Percentiles rank a stretch among this genome's conserved stretches.
phyloP scores from a whole-genome alignment of 2,113 vertebrate species.

The Paramisgurnus dabryanus region DNA sequence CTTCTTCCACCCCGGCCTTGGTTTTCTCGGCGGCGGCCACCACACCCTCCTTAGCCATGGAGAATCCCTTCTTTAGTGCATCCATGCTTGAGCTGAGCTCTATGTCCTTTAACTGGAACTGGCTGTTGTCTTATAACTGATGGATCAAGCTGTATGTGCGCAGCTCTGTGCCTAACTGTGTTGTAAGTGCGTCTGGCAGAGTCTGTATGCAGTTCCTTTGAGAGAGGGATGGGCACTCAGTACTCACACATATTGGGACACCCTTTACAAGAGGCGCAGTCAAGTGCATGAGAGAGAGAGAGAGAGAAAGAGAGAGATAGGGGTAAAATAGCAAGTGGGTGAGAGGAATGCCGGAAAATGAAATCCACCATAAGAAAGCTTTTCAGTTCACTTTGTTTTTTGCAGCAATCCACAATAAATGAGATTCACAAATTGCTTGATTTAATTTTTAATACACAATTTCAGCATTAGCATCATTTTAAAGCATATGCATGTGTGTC shows the following conservation, averaged over 20 bases:
- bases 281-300: constrained; percentile 32
- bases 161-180: constrained; percentile 11
- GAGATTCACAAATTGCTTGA: constrained; percentile 18
- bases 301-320: neutral
- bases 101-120: constrained; percentile 36
- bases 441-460: constrained; percentile 27
- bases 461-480: neutral
- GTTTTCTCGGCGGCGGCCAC: constrained; percentile 98
- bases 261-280: constrained; percentile 50
- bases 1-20: constrained; percentile 97
- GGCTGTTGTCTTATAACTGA: constrained; percentile 36
- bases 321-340: constrained; percentile 36
- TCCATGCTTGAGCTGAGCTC: constrained; percentile 78
- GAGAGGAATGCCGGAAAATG: constrained; percentile 45
- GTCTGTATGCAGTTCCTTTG: constrained; percentile 46
- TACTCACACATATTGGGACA: constrained; percentile 50
- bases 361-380: constrained; percentile 23
- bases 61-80: constrained; percentile 97
- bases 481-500: neutral
- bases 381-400: constrained; percentile 14
- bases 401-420: constrained; percentile 18
- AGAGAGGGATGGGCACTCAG: constrained; percentile 49
- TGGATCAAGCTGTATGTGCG: constrained; percentile 24
- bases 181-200: constrained; percentile 16
- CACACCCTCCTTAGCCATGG: constrained; percentile 97